Percentiles rank a stretch among this genome's conserved stretches.
phyloP scores from a whole-genome alignment of 1,140 invertebrate species.

The Diorhabda carinulata region DNA sequence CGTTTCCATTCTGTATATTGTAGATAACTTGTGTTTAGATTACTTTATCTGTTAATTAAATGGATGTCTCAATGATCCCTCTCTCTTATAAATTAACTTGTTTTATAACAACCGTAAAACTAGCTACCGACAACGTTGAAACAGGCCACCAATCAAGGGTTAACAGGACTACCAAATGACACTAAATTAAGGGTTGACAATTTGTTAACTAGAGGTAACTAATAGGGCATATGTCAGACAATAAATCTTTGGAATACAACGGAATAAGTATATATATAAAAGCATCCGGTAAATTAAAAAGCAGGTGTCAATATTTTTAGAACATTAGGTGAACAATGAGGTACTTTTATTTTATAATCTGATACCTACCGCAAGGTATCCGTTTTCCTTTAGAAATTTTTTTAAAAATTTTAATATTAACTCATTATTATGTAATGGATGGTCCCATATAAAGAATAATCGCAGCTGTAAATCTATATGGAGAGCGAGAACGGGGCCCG shows the following conservation, averaged over 20 bases:
- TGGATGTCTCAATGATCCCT: not conserved
- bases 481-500: conserved; percentile 20
- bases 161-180: conserved; percentile 19
- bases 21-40: too few relatives aligned
- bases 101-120: conserved; percentile 14
- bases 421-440: too few relatives aligned
- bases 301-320: conserved; percentile 33
- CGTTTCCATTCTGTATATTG: too few relatives aligned
- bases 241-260: conserved; percentile 15
- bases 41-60: not conserved
- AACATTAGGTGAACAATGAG: not conserved
- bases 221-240: conserved; percentile 15
- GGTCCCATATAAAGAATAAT: conserved; percentile 10
- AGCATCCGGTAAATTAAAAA: conserved; percentile 21
- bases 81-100: not conserved
- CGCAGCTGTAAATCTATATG: conserved; percentile 23
- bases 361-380: too few relatives aligned
- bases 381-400: too few relatives aligned
- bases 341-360: too few relatives aligned
- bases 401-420: too few relatives aligned
- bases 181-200: conserved; percentile 22
- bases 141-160: conserved; percentile 6
- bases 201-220: conserved; percentile 16
- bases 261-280: conserved; percentile 17
- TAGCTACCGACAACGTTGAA: conserved; percentile 8